These are phyloP conservation scores for Schlechtendalia chinensis DNA, from an alignment of 1,140 invertebrate genomes.

Conservation along the genomic window DNA sequence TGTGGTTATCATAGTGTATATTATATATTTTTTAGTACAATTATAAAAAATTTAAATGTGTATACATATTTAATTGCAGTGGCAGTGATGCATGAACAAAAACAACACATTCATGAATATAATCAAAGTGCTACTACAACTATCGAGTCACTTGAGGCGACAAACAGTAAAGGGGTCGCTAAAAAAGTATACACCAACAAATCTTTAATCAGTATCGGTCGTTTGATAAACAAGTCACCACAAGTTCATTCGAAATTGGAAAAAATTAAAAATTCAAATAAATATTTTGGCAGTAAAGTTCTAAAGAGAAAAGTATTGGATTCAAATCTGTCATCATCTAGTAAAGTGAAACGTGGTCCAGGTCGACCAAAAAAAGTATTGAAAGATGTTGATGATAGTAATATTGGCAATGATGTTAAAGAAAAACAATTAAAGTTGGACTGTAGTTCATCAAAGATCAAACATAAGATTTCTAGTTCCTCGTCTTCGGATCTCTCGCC, in stretches of 20 bases:
- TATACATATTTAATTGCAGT: no score
- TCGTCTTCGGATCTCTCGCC: conserved; percentile 45
- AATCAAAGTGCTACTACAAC: neutral
- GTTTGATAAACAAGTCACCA: neutral
- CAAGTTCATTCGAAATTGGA: conserved; percentile 15
- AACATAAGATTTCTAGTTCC: conserved; percentile 30
- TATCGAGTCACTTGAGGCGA: neutral
- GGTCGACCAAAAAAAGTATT: conserved; percentile 35
- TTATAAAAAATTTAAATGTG: neutral
- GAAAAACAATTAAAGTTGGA: conserved; percentile 30
- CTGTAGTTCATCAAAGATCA: conserved; percentile 8
- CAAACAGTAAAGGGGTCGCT: neutral
- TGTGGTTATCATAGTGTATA: neutral
- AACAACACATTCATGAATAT: neutral
- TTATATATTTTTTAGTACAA: neutral
- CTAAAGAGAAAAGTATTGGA: conserved; percentile 4
- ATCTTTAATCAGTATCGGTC: neutral
- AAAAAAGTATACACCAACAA: conserved; percentile 19
- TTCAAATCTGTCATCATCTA: neutral
- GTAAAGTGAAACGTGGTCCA: conserved; percentile 23
- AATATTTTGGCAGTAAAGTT: neutral
- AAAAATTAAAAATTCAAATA: neutral
- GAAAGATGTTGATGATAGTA: neutral
- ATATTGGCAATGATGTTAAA: neutral
- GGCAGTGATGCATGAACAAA: neutral